A percentile compares a stretch with the other conserved stretches of the same genome.
phyloP scores from a whole-genome alignment of 1,140 invertebrate species.

The Pogonus chalceus region DNA sequence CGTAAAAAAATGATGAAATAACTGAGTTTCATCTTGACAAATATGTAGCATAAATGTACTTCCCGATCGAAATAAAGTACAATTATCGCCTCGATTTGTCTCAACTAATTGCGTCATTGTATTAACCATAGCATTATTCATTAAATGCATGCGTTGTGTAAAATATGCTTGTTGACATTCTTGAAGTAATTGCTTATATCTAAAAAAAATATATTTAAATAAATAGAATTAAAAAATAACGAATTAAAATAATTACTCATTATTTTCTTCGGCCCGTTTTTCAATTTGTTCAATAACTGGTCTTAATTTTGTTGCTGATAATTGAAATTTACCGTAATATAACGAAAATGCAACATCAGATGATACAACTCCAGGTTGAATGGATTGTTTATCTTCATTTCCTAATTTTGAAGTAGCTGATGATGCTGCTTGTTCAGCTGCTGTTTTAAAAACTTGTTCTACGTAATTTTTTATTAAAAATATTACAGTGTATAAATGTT shows the following conservation, averaged over 20 bases:
- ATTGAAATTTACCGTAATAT: conserved; percentile 91
- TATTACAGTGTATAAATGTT: conserved; percentile 71
- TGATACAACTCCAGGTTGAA: conserved; percentile 19
- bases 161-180: conserved; percentile 86
- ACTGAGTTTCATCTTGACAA: conserved; percentile 81
- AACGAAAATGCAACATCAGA: conserved; percentile 75
- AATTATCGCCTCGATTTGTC: conserved; percentile 73
- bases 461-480: conserved; percentile 67
- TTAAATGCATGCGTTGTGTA: conserved; percentile 57
- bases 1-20: conserved; percentile 84
- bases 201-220: conserved; percentile 22
- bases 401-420: conserved; percentile 38
- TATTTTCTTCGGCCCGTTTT: conserved; percentile 54
- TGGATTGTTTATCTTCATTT: conserved; percentile 32
- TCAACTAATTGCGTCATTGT: conserved; percentile 61
- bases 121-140: conserved; percentile 64
- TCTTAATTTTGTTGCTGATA: conserved; percentile 72
- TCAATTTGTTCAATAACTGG: conserved; percentile 75
- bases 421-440: conserved; percentile 18
- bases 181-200: conserved; percentile 63
- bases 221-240: conserved; percentile 11
- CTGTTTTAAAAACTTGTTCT: conserved; percentile 51
- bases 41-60: conserved; percentile 85
- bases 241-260: conserved; percentile 46
- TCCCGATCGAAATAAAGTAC: conserved; percentile 74